Evolutionary conservation across 1,140 invertebrate genomes (phyloP), one percentile per base, ranked within the genome.

Genomic region (Aradophagus sp.): DNA sequence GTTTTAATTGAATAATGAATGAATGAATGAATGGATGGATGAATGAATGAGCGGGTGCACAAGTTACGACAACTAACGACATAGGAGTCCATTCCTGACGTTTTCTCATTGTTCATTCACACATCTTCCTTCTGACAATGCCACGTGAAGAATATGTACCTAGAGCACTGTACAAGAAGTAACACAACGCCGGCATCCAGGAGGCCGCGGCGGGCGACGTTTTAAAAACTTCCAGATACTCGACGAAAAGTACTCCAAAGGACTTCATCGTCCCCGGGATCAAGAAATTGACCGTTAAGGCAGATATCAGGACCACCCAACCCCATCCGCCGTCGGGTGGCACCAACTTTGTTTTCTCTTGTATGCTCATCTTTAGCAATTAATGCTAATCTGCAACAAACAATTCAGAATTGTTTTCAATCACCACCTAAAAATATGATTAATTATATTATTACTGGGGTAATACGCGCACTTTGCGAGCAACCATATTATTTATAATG

Each of bases 261-360:
- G 93, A 95, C 78, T 95, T 95, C n/a, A 95, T 90, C 1, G 91
- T 93, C 14, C 94, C 93, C 5, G 93, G 93, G 29, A 95, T 93
- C 5, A 95, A 86, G 42, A 95, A 89, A 76, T 95, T 95, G 20
- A 94, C 93, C 73, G 93, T 83, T 32, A 93, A 92, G 1, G 92
- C 89, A 3, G 93, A 93, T 52, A 93, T 85, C 23, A 95, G 89
- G 3, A 95, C 90, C 69, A 92, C 86, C 93, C 93, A 95, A 44
- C 93, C 93, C 92, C 93, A 95, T 16, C 89, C 88, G 31, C 90
- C 90, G 75, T 91, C 90, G 7, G 90, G 90, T 44, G 89, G 87
- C n/a, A 89, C 85, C 38, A 89, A 83, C 82, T 89, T 85, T 34
- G 81, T 84, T 52, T 78, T 81, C 10, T 45, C 38, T 41, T 79